Evolutionary conservation across 92 coral and sea anemone genomes (phyloP).

Genomic region (Siderastrea siderea): DNA sequence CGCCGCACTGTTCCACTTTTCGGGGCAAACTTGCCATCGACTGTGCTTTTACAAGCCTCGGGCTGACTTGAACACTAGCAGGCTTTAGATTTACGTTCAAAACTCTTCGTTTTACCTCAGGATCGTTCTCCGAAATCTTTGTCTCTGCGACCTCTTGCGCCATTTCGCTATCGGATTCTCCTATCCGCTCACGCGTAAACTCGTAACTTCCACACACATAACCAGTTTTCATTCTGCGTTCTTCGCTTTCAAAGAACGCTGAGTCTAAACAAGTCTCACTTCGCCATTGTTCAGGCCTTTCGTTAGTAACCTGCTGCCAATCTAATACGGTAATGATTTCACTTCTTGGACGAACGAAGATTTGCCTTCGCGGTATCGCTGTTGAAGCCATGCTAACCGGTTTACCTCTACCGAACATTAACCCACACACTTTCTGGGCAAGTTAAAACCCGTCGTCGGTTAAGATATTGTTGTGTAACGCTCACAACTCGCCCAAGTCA

Average conservation of each 20-base stretch:
- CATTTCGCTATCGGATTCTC: conserved; percentile 25
- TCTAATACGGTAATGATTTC: conserved; percentile 41
- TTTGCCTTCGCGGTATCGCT: conserved; percentile 13
- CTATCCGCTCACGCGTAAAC: neutral
- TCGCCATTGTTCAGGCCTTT: conserved; percentile 1
- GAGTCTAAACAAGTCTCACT: conserved; percentile 39
- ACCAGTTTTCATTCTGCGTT: neutral
- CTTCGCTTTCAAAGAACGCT: conserved; percentile 15
- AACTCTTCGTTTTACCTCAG: conserved; percentile 13
- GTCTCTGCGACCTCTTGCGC: neutral
- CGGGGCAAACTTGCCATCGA: conserved; percentile 29
- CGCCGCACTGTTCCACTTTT: neutral
- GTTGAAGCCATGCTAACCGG: neutral
- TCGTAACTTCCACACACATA: conserved; percentile 52
- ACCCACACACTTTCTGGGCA: neutral
- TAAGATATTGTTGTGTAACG: neutral
- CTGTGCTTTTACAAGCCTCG: conserved; percentile 19
- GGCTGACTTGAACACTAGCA: neutral
- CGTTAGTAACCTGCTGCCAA: conserved; percentile 46
- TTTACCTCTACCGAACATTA: no score
- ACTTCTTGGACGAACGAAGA: conserved; percentile 45
- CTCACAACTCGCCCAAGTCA: conserved; percentile 4
- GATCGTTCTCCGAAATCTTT: neutral
- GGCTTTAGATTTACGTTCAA: conserved; percentile 14
- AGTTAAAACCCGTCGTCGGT: neutral